Evolutionary conservation across 92 coral and sea anemone genomes (phyloP).

Genomic region (Diadumene lineata): DNA sequence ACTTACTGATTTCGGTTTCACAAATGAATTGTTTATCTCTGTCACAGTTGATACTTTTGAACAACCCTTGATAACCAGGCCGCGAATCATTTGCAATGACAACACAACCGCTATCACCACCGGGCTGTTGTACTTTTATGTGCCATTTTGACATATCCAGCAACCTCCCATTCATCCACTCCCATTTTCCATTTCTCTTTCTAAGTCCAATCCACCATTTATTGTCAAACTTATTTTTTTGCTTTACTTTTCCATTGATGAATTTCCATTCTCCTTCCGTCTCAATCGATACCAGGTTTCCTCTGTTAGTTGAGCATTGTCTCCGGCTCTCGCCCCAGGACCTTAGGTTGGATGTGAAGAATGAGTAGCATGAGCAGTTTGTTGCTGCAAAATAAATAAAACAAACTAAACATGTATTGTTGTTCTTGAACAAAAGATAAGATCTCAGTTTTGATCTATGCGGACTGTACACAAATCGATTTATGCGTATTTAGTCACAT

Average conservation of each 20-base stretch:
- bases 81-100: slow-evolving; percentile 22
- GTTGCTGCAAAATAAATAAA: not conserved
- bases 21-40: not conserved
- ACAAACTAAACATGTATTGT: not conserved
- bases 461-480: too few relatives aligned
- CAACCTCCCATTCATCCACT: not conserved
- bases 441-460: too few relatives aligned
- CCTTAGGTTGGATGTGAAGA: not conserved
- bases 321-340: not conserved
- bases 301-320: not conserved
- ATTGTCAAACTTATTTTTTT: not conserved
- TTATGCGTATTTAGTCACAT: too few relatives aligned
- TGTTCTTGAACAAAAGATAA: too few relatives aligned
- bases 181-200: slow-evolving; percentile 7
- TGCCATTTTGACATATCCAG: slow-evolving; percentile 15
- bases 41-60: not conserved
- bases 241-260: slow-evolving; percentile 1
- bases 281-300: slow-evolving; percentile 15
- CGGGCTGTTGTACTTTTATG: not conserved
- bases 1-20: slow-evolving; percentile 14
- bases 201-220: slow-evolving; percentile 13
- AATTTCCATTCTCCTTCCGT: slow-evolving; percentile 19
- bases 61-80: not conserved
- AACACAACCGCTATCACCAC: slow-evolving; percentile 11
- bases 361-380: slow-evolving; percentile 9